phyloP scores from a whole-genome alignment of 2,113 vertebrate species.

The Macroglossus sobrinus region DNA sequence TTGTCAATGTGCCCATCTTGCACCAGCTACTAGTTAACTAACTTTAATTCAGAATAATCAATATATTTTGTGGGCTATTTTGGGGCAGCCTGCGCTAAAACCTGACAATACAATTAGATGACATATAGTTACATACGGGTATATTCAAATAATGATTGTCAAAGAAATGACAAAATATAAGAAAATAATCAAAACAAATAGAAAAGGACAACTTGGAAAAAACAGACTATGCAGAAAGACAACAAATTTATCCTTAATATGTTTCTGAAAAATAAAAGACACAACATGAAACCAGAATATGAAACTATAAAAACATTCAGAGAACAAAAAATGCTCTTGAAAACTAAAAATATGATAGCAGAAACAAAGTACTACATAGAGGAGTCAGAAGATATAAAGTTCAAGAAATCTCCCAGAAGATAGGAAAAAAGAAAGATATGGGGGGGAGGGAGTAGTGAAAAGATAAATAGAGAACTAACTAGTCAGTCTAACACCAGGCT shows the following conservation, averaged over 20 bases:
- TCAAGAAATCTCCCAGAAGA: neutral
- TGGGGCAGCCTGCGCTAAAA: neutral
- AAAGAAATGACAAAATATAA: neutral
- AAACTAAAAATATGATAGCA: neutral
- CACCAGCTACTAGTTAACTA: neutral
- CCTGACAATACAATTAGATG: neutral
- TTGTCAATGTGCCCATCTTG: neutral
- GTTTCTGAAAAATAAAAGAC: neutral
- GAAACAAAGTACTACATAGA: neutral
- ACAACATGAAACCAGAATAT: neutral
- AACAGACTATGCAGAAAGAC: neutral
- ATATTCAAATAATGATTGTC: neutral
- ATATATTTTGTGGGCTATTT: neutral
- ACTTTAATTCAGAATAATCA: neutral
- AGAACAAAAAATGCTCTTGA: neutral
- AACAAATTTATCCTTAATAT: neutral
- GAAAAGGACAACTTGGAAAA: neutral
- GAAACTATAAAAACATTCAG: neutral
- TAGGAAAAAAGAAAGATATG: neutral
- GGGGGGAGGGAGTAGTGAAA: neutral
- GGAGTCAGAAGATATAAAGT: neutral
- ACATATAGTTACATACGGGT: neutral
- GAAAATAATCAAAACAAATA: neutral
- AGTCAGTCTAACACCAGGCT: neutral
- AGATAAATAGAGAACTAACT: neutral